Evolutionary conservation across 2,888 invertebrate species (phyloP), one percentile per base, ranked within the genome.

Genomic region (Hypomecis punctinalis): DNA sequence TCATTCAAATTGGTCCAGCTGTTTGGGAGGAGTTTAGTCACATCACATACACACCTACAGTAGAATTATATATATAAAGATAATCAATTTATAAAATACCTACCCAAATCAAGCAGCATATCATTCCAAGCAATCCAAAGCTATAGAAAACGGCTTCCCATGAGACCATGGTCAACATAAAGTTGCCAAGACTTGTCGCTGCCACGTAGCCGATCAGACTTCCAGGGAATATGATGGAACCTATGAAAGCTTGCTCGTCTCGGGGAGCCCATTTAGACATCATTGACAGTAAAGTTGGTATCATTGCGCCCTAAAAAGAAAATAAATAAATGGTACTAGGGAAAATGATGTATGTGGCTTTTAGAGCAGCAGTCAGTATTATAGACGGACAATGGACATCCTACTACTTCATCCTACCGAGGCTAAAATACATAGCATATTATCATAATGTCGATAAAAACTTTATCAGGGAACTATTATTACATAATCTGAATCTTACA

Each of bases 211-310:
- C 69, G 1, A 69, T 45, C 8, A 67, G 35, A 39, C 47, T 40
- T 6, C 64, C 69, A 6, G 69, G 66, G 11, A 69, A 69, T 42
- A 69, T 67, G 9, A 69, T 60, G 9, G 62, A 56, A 1, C 57
- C 64, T 9, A 67, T 54, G 23, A 67, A 65, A 8, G 66, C 56
- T 36, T 39, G 54, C 33, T 67, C 64, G 7, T 58, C 53, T 10
- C n/a, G 42, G 0, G 69, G 64, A 43, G 43, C 62, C 69, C 69
- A 69, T 58, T 69, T 69, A 0, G 69, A 60, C 64, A 67, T 67
- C 64, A 67, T 64, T 6, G 69, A 67, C 0, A 67, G 7, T 33
- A 67, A 13, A 7, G 58, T 45, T 23, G 69, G 66, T 23, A 67
- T 62, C 5, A 52, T 47, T 40, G 60, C 39, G 35, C 69, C 66